Evolutionary conservation across 1,140 invertebrate genomes (phyloP), one percentile per base, ranked within the genome.

Genomic region (Atta texana): DNA sequence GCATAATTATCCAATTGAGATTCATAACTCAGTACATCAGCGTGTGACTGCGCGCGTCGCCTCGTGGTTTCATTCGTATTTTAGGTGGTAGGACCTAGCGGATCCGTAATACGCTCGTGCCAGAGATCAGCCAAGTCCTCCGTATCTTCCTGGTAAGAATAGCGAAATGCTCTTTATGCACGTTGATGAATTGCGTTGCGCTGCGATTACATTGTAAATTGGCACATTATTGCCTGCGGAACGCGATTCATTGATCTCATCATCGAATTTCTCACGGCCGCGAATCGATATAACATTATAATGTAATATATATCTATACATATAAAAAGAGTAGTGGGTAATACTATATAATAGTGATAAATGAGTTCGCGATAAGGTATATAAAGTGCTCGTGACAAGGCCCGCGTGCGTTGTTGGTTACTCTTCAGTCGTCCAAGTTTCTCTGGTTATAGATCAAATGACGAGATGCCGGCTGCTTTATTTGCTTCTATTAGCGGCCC

Each of bases 1-100:
- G 90, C 89, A 93, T 95, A 95, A 95, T 95, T 94, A 95, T 95
- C 92, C 95, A 95, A 95, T 95, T 95, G 95, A 95, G 94, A 94
- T 93, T 94, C 93, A 94, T 95, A 93, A 94, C 92, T 94, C 92
- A 94, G 89, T 89, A 92, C 91, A n/a, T 3, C 86, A 92, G 88
- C 88, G 90, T 89, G 86, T 92, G 61, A 78, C 76, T 78, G 91
- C 86, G 91, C 92, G 91, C 61, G 74, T 93, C 89, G 90, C 80
- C 66, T 69, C 66, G 77, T 93, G 91, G 89, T 76, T 69, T 90
- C 93, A 93, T 93, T 94, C 92, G 91, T 93, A 94, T 95, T 94
- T 95, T 95, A 93, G 93, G 93, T 89, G 93, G 88, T 91, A 93
- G 87, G 87, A 87, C 78, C 89, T 87, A 71, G 86, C 88, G 89